phyloP scores from a whole-genome alignment of 2,113 vertebrate species.

The Elephantulus edwardii region DNA sequence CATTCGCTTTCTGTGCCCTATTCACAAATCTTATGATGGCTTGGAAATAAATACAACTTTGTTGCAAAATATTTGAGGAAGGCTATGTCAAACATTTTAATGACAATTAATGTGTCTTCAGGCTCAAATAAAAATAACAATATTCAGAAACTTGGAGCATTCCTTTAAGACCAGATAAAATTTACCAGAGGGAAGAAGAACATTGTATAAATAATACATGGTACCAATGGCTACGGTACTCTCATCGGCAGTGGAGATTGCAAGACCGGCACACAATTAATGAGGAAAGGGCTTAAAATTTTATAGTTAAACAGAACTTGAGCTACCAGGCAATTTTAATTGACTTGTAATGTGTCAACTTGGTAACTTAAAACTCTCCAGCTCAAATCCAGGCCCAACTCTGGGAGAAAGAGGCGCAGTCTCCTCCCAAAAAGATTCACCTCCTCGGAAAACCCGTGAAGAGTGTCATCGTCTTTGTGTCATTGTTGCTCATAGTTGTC shows the following conservation, averaged over 20 bases:
- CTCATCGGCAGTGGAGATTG: background rate
- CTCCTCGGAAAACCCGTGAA: too few species aligned
- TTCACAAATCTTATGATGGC: background rate
- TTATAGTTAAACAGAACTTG: background rate
- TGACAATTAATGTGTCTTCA: constrained; percentile 57
- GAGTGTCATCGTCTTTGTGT: too few species aligned
- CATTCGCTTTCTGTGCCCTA: constrained; percentile 34
- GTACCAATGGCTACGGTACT: too few species aligned
- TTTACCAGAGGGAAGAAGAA: background rate
- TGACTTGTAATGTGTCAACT: too few species aligned
- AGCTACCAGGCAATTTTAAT: background rate
- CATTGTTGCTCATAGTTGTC: background rate
- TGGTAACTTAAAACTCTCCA: too few species aligned
- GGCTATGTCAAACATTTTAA: constrained; percentile 51
- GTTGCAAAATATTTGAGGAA: constrained; percentile 50
- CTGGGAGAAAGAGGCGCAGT: too few species aligned
- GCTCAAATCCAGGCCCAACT: too few species aligned
- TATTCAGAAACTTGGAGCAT: background rate
- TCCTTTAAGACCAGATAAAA: background rate
- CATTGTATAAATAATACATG: background rate
- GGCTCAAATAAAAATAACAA: background rate
- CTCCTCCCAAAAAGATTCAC: too few species aligned
- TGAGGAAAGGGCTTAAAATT: background rate
- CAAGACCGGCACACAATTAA: background rate
- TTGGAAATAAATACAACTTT: constrained; percentile 31